These are phyloP conservation scores for Holothuria glaberrima DNA, from an alignment of 35 echinoderm and acorn worm species.

Conservation along the genomic window DNA sequence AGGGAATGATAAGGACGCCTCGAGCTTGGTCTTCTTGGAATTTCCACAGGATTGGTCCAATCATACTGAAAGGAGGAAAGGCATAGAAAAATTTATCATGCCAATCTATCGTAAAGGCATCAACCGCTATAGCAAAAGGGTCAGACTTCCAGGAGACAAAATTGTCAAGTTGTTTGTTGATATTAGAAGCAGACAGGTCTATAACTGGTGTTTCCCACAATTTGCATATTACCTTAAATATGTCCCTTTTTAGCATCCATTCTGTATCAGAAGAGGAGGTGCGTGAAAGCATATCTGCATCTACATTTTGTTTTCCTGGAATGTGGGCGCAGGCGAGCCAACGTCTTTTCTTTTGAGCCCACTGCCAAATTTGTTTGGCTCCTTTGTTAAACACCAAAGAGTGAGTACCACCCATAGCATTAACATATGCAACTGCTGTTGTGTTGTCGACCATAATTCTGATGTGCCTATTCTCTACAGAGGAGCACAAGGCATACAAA, in stretches of 20 bases:
- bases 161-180: neutral
- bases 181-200: neutral
- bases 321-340: too few relatives aligned
- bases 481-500: neutral
- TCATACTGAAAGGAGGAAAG: too few relatives aligned
- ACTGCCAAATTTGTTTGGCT: neutral
- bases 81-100: too few relatives aligned
- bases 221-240: neutral
- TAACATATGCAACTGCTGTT: too few relatives aligned
- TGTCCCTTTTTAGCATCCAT: too few relatives aligned
- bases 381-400: neutral
- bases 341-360: too few relatives aligned
- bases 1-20: slow-evolving; percentile 50
- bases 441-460: too few relatives aligned
- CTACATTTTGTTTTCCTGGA: neutral
- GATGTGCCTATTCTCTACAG: too few relatives aligned
- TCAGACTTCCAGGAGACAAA: neutral
- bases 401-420: too few relatives aligned
- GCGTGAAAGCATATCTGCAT: neutral
- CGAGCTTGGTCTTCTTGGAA: slow-evolving; percentile 39
- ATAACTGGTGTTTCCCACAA: neutral
- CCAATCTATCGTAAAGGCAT: too few relatives aligned
- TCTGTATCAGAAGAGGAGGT: neutral
- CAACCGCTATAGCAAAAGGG: neutral
- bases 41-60: too few relatives aligned